Base-by-base conservation (phyloP, 1,140 invertebrate species). In the Drosophila repletoides region DNA sequence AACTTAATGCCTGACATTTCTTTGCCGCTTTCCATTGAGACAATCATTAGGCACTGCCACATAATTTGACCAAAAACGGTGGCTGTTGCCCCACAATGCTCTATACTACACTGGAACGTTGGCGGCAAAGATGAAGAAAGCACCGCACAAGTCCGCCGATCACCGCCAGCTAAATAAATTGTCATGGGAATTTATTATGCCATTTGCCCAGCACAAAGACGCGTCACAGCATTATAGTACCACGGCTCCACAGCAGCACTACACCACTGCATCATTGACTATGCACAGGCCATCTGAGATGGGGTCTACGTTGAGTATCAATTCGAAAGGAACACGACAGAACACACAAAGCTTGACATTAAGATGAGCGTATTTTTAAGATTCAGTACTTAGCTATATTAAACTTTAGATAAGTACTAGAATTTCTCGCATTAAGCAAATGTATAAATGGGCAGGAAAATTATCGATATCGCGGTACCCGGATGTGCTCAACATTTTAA, bases 111-210 rank as follows among this genome's bases (percentile, higher is more conserved):
- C 61, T 51, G 36, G 36, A 45, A 55, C 52, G 36, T 48, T 56
- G 66, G 51, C 66, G 66, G 66, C 60, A 45, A 53, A 72, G 34
- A 68, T 68, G 46, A 72, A n/a, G 53, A 75, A 63, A 70, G 21
- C 65, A 14, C 22, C 28, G 34, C 41, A 41, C 46, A 38, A 52
- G 67, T 75, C 34, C 58, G 40, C 38, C 56, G 71, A 65, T 59
- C 65, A 67, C 51, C 63, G 58, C 59, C 55, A 73, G 80, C 79
- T 86, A 84, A 84, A 84, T 84, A 86, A 84, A 80, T 84, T 84
- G 80, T 84, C 79, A 84, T 84, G 79, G 79, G 79, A 84, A 84
- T 84, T 84, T 84, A 84, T 84, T 84, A 80, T 84, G 77, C 77
- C 79, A 66, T 73, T 72, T 74, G 64, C 49, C 14, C 46, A 52